These are phyloP conservation scores for Petrolisthes manimaculis DNA, from an alignment of 2,888 invertebrate genomes.

Conservation along the genomic window DNA sequence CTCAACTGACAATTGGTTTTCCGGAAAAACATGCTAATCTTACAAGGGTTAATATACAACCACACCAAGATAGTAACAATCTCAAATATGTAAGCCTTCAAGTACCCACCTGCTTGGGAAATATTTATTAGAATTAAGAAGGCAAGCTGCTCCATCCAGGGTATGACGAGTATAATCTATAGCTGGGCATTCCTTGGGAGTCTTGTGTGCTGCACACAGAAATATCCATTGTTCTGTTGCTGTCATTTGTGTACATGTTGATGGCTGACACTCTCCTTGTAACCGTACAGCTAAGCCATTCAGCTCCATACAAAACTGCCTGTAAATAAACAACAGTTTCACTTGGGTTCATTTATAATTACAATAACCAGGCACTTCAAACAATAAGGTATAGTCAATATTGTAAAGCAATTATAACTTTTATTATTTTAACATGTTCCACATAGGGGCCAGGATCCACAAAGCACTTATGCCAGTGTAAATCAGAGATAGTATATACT, in stretches of 20 bases:
- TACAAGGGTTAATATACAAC: too few species aligned
- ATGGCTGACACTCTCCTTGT: conserved; percentile 96
- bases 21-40: too few species aligned
- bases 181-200: conserved; percentile 99
- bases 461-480: too few species aligned
- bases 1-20: too few species aligned
- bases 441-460: too few species aligned
- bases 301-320: conserved; percentile 99
- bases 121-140: conserved; percentile 99
- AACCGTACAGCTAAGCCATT: conserved; percentile 97
- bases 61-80: too few species aligned
- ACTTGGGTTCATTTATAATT: background rate
- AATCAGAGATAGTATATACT: too few species aligned
- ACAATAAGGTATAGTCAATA: background rate
- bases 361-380: background rate
- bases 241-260: conserved; percentile 99
- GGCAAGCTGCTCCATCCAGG: conserved; percentile 97
- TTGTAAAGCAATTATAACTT: too few species aligned
- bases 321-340: conserved; percentile 68
- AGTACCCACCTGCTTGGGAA: conserved; percentile 92
- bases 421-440: too few species aligned
- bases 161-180: conserved; percentile 99
- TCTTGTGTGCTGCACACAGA: conserved; percentile 99
- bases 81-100: background rate
- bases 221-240: conserved; percentile 99